These are phyloP conservation scores for Antheraea pernyi DNA, from an alignment of 1,140 invertebrate species.

Conservation along the genomic window DNA sequence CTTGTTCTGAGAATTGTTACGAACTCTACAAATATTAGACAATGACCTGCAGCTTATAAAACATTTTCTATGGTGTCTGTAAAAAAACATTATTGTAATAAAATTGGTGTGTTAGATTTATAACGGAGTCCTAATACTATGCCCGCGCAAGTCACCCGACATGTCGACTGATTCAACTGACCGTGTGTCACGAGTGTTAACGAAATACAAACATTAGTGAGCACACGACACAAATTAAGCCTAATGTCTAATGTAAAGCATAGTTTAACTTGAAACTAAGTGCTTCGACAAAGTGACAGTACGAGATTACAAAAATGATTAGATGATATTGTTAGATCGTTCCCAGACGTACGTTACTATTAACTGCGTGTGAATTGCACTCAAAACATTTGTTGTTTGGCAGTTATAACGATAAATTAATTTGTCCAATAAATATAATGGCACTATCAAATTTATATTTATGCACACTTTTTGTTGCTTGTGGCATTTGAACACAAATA, in stretches of 20 bases:
- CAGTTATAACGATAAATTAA: neutral
- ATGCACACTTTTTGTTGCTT: neutral
- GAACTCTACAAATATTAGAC: too few species aligned
- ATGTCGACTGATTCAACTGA: neutral
- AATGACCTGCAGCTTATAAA: too few species aligned
- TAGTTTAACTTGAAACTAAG: slow-evolving; percentile 71
- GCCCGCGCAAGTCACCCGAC: neutral
- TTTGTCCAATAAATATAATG: neutral
- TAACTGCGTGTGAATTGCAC: slow-evolving; percentile 13
- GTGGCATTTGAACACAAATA: too few species aligned
- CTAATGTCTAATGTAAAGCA: slow-evolving; percentile 74
- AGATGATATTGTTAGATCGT: slow-evolving; percentile 39
- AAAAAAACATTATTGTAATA: too few species aligned
- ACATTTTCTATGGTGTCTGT: too few species aligned
- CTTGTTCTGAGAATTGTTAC: too few species aligned
- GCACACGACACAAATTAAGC: slow-evolving; percentile 72
- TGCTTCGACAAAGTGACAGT: slow-evolving; percentile 66
- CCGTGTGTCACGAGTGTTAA: slow-evolving; percentile 62
- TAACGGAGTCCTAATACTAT: neutral
- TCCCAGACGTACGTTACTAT: slow-evolving; percentile 17
- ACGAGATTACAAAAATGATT: slow-evolving; percentile 40
- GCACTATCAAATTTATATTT: neutral
- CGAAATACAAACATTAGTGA: slow-evolving; percentile 73
- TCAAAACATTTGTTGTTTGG: slow-evolving; percentile 8
- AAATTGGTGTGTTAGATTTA: too few species aligned